Evolutionary conservation across 2,888 invertebrate genomes (phyloP), one percentile per base, ranked within the genome.

Genomic region (Chirona hameri): DNA sequence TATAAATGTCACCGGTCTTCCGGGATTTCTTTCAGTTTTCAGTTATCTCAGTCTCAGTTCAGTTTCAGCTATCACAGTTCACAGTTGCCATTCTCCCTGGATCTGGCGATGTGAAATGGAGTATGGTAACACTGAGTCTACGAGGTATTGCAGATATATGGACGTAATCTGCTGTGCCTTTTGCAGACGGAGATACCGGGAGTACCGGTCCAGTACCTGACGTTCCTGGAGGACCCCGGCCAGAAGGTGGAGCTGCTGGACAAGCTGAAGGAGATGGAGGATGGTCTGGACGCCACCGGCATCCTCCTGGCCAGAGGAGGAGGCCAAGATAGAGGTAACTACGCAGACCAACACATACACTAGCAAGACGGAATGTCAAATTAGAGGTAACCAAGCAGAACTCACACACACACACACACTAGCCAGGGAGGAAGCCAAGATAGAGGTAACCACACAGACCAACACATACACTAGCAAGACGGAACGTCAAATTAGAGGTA

Each of bases 401-500:
- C 55, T n/a, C n/a, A n/a, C n/a, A n/a, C n/a, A n/a, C n/a, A n/a
- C n/a, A n/a, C n/a, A n/a, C n/a, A n/a, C n/a, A 55, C 91, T 94
- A 83, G 95, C 94, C 0, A 90, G 94, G 84, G 93, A 94, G 86
- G 93, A 94, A 84, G 94, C 95, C 10, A 93, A 93, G 87, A 91
- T 94, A 86, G 91, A 93, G 90, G 93, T 93, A 86, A 69, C 55
- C 55, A 55, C 55, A 12, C 15, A 55, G 55, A 55, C 3, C 55
- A 55, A n/a, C n/a, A n/a, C n/a, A n/a, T n/a, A n/a, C n/a, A n/a
- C n/a, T n/a, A n/a, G n/a, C n/a, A n/a, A n/a, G n/a, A n/a, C n/a
- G n/a, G n/a, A n/a, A n/a, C n/a, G 94, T 94, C 10, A 93, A 93
- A 87, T 91, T 94, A 86, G 91, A 93, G 90, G 93, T 93, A 86